Evolutionary conservation across 2,113 vertebrate genomes (phyloP).

Genomic region (Peromyscus maniculatus): DNA sequence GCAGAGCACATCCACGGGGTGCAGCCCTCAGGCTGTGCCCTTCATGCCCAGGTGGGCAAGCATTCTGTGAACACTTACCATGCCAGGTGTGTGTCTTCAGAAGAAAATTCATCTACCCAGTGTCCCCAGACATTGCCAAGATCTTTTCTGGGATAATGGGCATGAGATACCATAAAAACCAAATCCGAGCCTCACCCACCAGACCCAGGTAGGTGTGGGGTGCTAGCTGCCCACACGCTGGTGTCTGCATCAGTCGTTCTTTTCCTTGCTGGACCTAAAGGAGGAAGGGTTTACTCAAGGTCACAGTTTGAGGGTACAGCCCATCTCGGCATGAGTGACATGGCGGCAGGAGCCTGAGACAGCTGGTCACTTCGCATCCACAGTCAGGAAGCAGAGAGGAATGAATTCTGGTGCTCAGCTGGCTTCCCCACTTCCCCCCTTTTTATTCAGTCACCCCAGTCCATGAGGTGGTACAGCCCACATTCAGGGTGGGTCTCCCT

Average conservation of each 20-base stretch:
- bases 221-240: fast-evolving
- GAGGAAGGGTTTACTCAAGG: not conserved
- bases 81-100: not conserved
- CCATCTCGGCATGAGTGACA: not conserved
- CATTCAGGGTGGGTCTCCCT: no score
- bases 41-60: fast-evolving
- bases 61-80: fast-evolving
- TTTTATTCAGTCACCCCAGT: not conserved
- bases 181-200: not conserved
- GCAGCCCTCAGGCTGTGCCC: fast-evolving
- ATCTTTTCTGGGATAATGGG: not conserved
- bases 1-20: not conserved
- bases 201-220: not conserved
- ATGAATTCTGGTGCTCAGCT: not conserved
- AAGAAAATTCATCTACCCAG: not conserved
- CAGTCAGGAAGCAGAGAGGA: not conserved
- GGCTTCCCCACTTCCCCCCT: not conserved
- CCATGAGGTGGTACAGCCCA: not conserved
- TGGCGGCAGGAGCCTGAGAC: not conserved
- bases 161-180: not conserved
- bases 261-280: not conserved
- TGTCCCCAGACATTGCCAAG: not conserved
- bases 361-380: not conserved
- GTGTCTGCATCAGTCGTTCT: not conserved
- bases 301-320: not conserved